These are phyloP conservation scores for Leptinotarsa tumamoca DNA, from an alignment of 2,888 invertebrate genomes.

Conservation along the genomic window DNA sequence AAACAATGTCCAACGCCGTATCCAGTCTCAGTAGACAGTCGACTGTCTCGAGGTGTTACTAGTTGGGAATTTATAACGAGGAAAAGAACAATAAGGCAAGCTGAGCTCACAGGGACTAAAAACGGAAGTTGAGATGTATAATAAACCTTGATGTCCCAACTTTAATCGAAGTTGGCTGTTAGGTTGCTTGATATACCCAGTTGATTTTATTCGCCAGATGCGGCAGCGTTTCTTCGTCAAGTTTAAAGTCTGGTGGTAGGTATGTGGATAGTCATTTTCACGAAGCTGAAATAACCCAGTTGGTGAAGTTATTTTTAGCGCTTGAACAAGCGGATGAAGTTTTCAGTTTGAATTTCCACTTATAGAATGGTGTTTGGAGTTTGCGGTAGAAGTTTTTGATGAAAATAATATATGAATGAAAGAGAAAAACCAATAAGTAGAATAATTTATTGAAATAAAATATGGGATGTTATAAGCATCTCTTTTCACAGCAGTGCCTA, in stretches of 20 bases:
- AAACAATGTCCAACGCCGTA: conserved; percentile 13
- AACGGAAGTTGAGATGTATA: conserved; percentile 6
- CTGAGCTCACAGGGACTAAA: not conserved
- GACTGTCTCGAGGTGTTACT: conserved; percentile 1
- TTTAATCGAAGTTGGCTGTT: conserved; percentile 3
- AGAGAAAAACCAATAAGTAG: no score
- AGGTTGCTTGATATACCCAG: not conserved
- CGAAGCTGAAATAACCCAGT: no score
- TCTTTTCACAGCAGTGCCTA: no score
- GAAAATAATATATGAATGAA: no score
- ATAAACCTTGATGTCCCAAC: conserved; percentile 9
- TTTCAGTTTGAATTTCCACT: no score
- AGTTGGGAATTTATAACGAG: conserved; percentile 6
- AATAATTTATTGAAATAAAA: no score
- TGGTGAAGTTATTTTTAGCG: no score
- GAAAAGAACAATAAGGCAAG: conserved; percentile 7
- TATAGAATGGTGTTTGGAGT: no score
- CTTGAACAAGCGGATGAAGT: no score
- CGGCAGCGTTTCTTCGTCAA: not conserved
- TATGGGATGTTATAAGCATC: no score
- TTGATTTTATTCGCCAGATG: not conserved
- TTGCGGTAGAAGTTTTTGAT: no score
- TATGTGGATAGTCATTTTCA: not conserved
- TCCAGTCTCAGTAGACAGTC: conserved; percentile 9
- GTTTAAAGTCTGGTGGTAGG: not conserved